Conservation (phyloP, 2,113 vertebrate genomes). For the Prinia subflava region DNA sequence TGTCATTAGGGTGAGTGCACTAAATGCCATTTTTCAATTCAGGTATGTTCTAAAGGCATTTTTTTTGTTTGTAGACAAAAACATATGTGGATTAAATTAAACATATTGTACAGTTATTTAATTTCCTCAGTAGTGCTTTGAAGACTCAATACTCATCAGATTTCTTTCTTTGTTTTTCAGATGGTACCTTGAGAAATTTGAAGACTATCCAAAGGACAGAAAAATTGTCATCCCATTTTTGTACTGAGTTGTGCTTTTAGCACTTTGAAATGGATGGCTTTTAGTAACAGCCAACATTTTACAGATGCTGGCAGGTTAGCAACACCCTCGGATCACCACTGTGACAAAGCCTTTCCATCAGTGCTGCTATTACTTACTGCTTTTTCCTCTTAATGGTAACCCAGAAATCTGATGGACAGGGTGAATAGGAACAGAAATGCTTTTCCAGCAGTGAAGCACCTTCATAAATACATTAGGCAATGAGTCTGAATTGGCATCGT, state of each 20-base stretch:
- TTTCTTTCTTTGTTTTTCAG: slow-evolving; percentile 71
- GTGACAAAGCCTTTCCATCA: neutral
- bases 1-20: neutral
- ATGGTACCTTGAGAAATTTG: slow-evolving; percentile 93
- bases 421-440: neutral
- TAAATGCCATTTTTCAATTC: neutral
- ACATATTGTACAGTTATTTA: neutral
- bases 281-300: neutral
- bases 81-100: neutral
- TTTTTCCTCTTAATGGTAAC: neutral
- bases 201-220: slow-evolving; percentile 89
- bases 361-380: neutral
- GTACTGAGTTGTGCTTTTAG: slow-evolving; percentile 65
- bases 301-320: neutral
- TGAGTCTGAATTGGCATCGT: neutral
- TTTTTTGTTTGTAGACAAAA: neutral
- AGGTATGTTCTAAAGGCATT: neutral
- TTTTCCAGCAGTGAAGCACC: neutral
- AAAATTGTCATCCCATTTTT: slow-evolving; percentile 90
- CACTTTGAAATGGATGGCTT: neutral
- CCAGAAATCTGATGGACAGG: neutral
- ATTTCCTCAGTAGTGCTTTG: neutral
- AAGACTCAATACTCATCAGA: neutral
- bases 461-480: neutral
- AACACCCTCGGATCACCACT: neutral